A percentile compares a stretch with the other conserved stretches of the same genome.
Evolutionary conservation across 1,140 invertebrate species (phyloP).

Genomic region (Phymorhynchus buccinoides): DNA sequence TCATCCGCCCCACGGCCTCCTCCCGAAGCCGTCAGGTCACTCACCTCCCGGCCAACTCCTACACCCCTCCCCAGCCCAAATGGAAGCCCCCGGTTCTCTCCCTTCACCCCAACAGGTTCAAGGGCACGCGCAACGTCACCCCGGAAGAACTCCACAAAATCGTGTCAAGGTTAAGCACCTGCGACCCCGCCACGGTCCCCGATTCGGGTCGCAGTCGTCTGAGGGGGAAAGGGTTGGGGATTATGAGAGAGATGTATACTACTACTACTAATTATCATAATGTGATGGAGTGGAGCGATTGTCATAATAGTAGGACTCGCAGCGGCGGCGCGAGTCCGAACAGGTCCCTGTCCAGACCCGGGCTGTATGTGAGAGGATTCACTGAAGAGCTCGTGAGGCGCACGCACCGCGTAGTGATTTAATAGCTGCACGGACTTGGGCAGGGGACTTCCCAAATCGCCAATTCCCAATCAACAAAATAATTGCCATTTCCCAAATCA

Average conservation of each 20-base stretch:
- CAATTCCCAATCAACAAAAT: too few relatives aligned
- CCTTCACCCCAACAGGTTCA: background rate
- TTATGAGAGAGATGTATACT: too few relatives aligned
- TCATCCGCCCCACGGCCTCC: constrained; percentile 21
- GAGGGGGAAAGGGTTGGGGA: background rate
- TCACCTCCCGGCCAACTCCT: background rate
- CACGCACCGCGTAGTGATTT: too few relatives aligned
- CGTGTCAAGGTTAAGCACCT: constrained; percentile 5
- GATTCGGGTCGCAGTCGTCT: constrained; percentile 1
- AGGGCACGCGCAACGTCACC: background rate
- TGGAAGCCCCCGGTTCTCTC: background rate
- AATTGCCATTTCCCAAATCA: too few relatives aligned
- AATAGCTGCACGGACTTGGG: too few relatives aligned
- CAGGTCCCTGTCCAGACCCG: background rate
- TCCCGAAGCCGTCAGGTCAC: constrained; percentile 26
- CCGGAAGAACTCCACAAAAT: background rate
- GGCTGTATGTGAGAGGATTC: background rate
- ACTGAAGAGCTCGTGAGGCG: background rate
- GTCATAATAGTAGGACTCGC: too few relatives aligned
- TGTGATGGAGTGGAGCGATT: too few relatives aligned
- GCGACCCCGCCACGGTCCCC: constrained; percentile 1
- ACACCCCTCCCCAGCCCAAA: background rate
- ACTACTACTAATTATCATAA: too few relatives aligned
- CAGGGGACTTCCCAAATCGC: too few relatives aligned
- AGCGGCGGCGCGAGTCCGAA: too few relatives aligned